These are phyloP conservation scores for Atlantisia rogersi DNA, from an alignment of 2,113 vertebrate species.

Conservation along the genomic window DNA sequence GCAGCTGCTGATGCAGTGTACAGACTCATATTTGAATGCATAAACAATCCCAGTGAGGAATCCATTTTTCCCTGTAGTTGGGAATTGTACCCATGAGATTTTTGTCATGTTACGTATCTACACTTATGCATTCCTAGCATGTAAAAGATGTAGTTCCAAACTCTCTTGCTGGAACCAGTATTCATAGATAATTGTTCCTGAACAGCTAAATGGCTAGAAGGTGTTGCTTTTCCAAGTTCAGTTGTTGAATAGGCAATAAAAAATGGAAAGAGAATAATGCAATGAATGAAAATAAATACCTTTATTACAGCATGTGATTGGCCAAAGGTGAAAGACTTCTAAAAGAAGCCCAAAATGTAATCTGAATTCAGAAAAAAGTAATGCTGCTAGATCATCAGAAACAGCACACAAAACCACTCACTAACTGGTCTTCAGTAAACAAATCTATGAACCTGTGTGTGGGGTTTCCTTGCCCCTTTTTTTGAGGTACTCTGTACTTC, in stretches of 20 bases:
- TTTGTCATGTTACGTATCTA: background rate
- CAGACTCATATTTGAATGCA: background rate
- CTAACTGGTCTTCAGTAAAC: background rate
- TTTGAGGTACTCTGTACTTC: background rate
- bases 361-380: background rate
- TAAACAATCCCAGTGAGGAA: too few species aligned
- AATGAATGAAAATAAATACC: background rate
- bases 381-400: background rate
- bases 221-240: background rate
- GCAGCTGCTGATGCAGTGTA: background rate
- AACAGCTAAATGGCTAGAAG: background rate
- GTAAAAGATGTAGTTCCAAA: background rate
- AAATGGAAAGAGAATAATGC: background rate
- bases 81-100: background rate
- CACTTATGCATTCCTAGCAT: background rate
- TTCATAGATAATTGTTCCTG: background rate
- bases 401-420: background rate
- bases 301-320: background rate
- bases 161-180: background rate
- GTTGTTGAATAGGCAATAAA: background rate
- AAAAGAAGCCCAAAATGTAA: background rate
- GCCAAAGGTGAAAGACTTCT: background rate
- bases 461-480: background rate
- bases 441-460: rapidly evolving
- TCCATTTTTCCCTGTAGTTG: background rate